Evolutionary conservation across 2,888 invertebrate genomes (phyloP).

Genomic region (Rhyacophila evoluta): DNA sequence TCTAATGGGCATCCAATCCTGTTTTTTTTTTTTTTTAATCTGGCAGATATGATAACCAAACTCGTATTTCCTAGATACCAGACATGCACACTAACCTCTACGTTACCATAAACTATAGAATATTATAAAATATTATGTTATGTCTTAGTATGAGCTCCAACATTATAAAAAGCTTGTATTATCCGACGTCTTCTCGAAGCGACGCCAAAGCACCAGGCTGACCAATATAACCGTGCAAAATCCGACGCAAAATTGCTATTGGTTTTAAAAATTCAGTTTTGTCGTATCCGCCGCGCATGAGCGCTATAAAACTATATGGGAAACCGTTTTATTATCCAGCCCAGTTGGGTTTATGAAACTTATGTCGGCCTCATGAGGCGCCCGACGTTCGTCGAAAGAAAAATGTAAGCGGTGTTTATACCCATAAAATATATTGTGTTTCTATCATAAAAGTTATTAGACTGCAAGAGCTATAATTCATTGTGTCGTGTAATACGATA

Average conservation of each 20-base stretch:
- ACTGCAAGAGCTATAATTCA: not conserved
- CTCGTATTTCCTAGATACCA: no score
- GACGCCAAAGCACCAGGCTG: not conserved
- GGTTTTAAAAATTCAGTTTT: constrained; percentile 1
- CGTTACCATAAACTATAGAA: no score
- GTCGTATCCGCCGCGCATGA: not conserved
- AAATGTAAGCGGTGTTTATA: not conserved
- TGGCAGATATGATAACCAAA: no score
- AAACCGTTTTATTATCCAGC: constrained; percentile 12
- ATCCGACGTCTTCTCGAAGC: not conserved
- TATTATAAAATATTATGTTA: no score
- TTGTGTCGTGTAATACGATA: no score
- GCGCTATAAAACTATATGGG: constrained; percentile 8
- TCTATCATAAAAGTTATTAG: not conserved
- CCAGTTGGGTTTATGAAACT: not conserved
- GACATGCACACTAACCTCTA: no score
- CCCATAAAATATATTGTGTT: not conserved
- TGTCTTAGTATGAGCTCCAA: no score
- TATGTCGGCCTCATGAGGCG: not conserved
- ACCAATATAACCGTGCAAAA: not conserved
- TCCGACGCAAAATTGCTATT: not conserved
- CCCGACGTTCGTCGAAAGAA: not conserved
- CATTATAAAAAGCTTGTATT: not conserved
- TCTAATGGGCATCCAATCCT: no score
- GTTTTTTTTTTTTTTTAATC: no score